These are phyloP conservation scores for Psilopsiagon aymara DNA, from an alignment of 2,113 vertebrate species.

Conservation along the genomic window DNA sequence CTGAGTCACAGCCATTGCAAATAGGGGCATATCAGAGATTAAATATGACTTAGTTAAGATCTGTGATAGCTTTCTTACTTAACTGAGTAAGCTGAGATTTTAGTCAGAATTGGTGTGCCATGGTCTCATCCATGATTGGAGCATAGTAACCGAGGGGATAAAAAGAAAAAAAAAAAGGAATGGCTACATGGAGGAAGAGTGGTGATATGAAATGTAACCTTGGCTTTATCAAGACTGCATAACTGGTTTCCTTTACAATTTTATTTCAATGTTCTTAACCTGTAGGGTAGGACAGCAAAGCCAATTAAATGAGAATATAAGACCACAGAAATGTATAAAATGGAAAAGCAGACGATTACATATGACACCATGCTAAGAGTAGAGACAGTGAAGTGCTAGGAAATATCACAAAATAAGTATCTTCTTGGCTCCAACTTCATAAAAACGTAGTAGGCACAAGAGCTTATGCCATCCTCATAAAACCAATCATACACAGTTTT, in stretches of 20 bases:
- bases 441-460: not conserved
- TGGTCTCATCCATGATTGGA: no score
- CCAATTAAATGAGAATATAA: not conserved
- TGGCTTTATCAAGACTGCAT: not conserved
- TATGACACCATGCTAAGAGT: not conserved
- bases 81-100: not conserved
- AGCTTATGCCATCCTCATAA: not conserved
- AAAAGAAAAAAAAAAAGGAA: not conserved
- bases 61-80: not conserved
- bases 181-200: rapidly evolving
- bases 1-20: not conserved
- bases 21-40: not conserved
- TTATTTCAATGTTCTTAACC: not conserved
- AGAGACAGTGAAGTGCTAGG: not conserved
- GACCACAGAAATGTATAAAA: rapidly evolving
- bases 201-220: rapidly evolving
- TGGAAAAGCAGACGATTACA: not conserved
- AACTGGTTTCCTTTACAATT: not conserved
- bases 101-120: rapidly evolving
- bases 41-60: not conserved
- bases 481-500: not conserved
- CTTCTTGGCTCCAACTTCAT: not conserved
- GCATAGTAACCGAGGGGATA: rapidly evolving
- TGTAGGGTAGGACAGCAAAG: not conserved
- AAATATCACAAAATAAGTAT: not conserved